These are phyloP conservation scores for Drosophila chauvacae DNA, from an alignment of 1,140 invertebrate species.

Conservation along the genomic window DNA sequence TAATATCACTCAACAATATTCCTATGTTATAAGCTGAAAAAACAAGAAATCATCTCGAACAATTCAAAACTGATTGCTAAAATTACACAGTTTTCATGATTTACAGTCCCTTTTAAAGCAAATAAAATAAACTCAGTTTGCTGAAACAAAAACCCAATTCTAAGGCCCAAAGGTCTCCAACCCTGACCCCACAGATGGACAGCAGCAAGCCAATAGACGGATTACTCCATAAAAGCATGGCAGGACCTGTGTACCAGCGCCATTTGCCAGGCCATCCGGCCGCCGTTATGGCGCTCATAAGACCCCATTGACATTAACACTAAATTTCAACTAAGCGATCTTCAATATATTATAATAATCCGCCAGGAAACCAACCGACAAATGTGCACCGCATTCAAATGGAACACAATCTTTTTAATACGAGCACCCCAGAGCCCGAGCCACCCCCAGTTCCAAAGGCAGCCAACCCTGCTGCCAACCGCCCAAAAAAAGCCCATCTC, in stretches of 20 bases:
- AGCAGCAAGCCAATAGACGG: constrained; percentile 1
- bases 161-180: not conserved
- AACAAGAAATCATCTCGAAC: not conserved
- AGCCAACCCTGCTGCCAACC: constrained; percentile 5
- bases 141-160: not conserved
- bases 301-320: constrained; percentile 61
- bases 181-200: not conserved
- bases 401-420: constrained; percentile 77
- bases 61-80: not conserved
- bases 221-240: not conserved
- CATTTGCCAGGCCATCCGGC: constrained; percentile 29
- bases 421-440: constrained; percentile 15
- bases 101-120: too few relatives aligned
- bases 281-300: constrained; percentile 34
- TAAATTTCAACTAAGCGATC: constrained; percentile 80
- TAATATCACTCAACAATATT: too few relatives aligned
- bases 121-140: not conserved
- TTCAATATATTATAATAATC: constrained; percentile 78
- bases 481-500: constrained; percentile 10
- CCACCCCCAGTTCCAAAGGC: constrained; percentile 23
- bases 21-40: not conserved
- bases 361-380: constrained; percentile 55
- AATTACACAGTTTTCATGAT: not conserved
- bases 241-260: constrained; percentile 1
- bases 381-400: constrained; percentile 72